Evolutionary conservation across 1,140 invertebrate genomes (phyloP).

Genomic region (Dufourea novaeangliae): DNA sequence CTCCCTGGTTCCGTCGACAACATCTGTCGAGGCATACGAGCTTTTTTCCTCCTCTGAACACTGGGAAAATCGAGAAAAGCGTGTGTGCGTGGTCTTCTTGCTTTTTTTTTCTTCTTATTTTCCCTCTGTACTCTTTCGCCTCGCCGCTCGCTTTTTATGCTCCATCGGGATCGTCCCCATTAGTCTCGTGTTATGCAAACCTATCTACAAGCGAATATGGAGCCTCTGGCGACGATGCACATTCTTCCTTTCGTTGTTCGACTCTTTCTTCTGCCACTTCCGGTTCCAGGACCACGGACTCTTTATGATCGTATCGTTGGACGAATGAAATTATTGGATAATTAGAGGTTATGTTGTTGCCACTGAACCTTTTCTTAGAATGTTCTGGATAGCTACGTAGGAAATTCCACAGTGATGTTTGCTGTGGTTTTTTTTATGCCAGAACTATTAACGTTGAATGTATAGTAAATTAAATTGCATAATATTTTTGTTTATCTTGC

Average conservation of each 20-base stretch:
- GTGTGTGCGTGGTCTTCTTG: slow-evolving; percentile 11
- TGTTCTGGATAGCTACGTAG: no score
- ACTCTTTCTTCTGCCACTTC: no score
- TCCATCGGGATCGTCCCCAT: background rate
- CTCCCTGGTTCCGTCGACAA: slow-evolving; percentile 18
- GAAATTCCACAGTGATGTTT: no score
- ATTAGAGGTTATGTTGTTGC: no score
- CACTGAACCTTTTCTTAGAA: no score
- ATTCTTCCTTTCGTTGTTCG: background rate
- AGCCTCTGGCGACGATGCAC: background rate
- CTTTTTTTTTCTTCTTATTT: background rate
- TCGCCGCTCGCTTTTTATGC: background rate
- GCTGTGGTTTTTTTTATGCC: no score
- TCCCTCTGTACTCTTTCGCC: background rate
- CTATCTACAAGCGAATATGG: background rate
- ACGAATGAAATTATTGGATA: no score
- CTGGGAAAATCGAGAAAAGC: slow-evolving; percentile 32
- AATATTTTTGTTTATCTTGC: no score
- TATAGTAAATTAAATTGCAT: no score
- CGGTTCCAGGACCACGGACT: no score
- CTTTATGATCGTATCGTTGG: no score
- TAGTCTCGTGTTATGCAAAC: slow-evolving; percentile 10
- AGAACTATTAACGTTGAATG: no score
- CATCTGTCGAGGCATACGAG: slow-evolving; percentile 29
- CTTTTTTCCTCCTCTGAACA: slow-evolving; percentile 3